Conservation (phyloP, 2,888 invertebrate species). For the Heliconius hortense region DNA sequence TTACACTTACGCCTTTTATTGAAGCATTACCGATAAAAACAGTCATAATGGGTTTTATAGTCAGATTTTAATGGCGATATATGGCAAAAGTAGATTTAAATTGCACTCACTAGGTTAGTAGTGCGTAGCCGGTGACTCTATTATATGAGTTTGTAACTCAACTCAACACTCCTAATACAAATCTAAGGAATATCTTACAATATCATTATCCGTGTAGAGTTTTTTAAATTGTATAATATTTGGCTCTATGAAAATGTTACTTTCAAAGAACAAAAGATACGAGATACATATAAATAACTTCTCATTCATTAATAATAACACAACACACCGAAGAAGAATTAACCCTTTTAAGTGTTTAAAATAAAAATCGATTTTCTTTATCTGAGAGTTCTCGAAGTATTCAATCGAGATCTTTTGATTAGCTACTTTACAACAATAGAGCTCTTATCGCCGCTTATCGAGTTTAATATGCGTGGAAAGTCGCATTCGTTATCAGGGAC, state of each 20-base stretch:
- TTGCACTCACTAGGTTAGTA: constrained; percentile 56
- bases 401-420: constrained; percentile 77
- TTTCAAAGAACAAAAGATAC: neutral
- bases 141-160: neutral
- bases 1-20: constrained; percentile 81
- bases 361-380: constrained; percentile 36
- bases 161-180: neutral
- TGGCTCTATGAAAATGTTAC: neutral
- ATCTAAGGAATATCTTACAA: constrained; percentile 1
- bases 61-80: constrained; percentile 75
- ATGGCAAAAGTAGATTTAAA: constrained; percentile 62
- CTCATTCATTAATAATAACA: neutral
- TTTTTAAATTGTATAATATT: neutral
- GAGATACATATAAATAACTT: neutral
- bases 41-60: constrained; percentile 78
- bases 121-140: constrained; percentile 38
- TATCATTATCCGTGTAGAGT: neutral
- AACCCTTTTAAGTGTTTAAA: neutral
- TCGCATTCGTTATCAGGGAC: constrained; percentile 66
- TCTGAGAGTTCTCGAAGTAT: constrained; percentile 51
- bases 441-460: constrained; percentile 73
- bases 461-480: constrained; percentile 79
- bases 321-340: too few relatives aligned
- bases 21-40: constrained; percentile 81
- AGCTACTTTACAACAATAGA: constrained; percentile 71